phyloP scores from a whole-genome alignment of 1,140 invertebrate species.

The Drosophila serrata region DNA sequence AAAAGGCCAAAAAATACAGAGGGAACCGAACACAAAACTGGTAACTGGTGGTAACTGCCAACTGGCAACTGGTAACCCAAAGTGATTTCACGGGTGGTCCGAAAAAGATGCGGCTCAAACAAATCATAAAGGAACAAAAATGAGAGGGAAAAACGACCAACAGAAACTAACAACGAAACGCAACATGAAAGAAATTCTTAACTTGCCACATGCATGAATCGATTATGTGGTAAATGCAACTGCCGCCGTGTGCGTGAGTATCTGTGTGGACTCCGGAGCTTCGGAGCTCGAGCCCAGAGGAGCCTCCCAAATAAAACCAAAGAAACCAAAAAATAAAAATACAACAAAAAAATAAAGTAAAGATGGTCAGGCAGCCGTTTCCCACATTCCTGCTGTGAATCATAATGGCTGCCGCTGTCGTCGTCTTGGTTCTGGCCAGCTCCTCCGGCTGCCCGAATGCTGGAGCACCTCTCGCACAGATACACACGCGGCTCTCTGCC shows the following conservation, averaged over 20 bases:
- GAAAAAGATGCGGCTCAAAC: slow-evolving; percentile 81
- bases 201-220: slow-evolving; percentile 81
- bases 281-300: slow-evolving; percentile 6
- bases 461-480: slow-evolving; percentile 29
- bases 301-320: slow-evolving; percentile 11
- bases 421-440: slow-evolving; percentile 49
- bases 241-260: slow-evolving; percentile 49
- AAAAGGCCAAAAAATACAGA: slow-evolving; percentile 23
- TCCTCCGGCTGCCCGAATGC: slow-evolving; percentile 8
- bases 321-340: slow-evolving; percentile 19
- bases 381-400: slow-evolving; percentile 83
- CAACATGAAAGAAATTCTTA: slow-evolving; percentile 82
- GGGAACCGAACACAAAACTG: slow-evolving; percentile 16
- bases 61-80: slow-evolving; percentile 65
- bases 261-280: slow-evolving; percentile 49
- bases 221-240: slow-evolving; percentile 79
- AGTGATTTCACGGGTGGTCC: slow-evolving; percentile 83
- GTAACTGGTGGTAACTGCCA: slow-evolving; percentile 18
- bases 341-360: slow-evolving; percentile 43
- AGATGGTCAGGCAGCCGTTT: slow-evolving; percentile 79
- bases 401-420: slow-evolving; percentile 80
- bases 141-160: slow-evolving; percentile 53
- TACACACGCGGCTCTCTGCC: slow-evolving; percentile 30
- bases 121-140: slow-evolving; percentile 79
- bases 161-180: slow-evolving; percentile 79